Evolutionary conservation across 2,113 vertebrate genomes (phyloP), one percentile per base, ranked within the genome.

Genomic region (Coracopsis vasa): DNA sequence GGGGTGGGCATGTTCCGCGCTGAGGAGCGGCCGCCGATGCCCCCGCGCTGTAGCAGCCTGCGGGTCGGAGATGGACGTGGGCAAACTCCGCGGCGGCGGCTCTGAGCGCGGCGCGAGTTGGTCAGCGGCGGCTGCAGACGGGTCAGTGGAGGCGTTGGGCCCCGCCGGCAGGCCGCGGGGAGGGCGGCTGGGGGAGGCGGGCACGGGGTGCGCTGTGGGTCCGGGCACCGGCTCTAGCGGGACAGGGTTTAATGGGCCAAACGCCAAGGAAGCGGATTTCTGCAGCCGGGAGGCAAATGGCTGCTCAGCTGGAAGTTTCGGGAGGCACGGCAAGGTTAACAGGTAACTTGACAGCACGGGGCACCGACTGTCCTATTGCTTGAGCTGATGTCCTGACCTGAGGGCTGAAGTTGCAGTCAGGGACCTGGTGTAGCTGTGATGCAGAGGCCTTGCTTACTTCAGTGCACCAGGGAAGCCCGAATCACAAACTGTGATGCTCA

Each of bases 281-380:
- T 47, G 69, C 47, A 2, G 47, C 24, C 47, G 11, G 1, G 74
- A 53, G 33, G 71, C 97, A 1, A 65, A 69, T 2, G 92, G 89
- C 75, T 79, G 80, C 13, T 94, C 97, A 2, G 93, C 92, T 9
- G 95, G 90, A 7, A 80, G 95, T 60, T 95, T 93, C 67, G 90
- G 54, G 53, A 97, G 96, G 80, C 97, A 75, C 16, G 88, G 96
- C 27, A 94, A 44, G 97, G 92, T 89, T 53, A 95, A 92, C 97
- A 99, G 99, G 99, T 99, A 98, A 50, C 24, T 1, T 67, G 67
- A 33, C 33, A 6, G 50, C 14, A 20, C 33, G 33, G 33, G 10
- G 65, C 11, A 6, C 45, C 9, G 9, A 0, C 5, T 5, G 18
- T 6, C 16, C 23, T 4, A 2, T 2, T 8, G 37, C 47, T 25